phyloP scores from a whole-genome alignment of 2,888 invertebrate genomes.

The Sipha maydis region DNA sequence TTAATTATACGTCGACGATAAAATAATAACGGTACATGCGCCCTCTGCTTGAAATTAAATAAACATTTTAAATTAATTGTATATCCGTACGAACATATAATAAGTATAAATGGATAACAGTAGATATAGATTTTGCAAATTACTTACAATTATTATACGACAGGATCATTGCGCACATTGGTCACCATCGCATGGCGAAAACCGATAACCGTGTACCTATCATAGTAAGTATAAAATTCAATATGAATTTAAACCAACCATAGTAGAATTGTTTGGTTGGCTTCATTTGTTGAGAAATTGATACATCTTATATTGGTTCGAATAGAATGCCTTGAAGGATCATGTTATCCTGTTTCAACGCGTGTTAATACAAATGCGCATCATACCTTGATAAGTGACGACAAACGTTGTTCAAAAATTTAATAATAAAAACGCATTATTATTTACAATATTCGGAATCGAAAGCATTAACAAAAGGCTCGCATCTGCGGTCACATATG shows the following conservation, averaged over 20 bases:
- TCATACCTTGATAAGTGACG: not conserved
- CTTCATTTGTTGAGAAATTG: slow-evolving; percentile 28
- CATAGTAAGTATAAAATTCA: no score
- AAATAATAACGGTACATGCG: no score
- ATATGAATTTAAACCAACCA: no score
- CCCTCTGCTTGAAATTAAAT: no score
- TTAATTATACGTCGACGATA: no score
- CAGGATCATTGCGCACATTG: not conserved
- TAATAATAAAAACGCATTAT: not conserved
- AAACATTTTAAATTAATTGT: no score
- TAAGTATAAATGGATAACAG: not conserved
- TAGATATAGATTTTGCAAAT: not conserved
- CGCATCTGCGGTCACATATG: no score
- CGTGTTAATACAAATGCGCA: not conserved
- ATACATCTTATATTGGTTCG: slow-evolving; percentile 1
- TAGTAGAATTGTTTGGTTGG: not conserved
- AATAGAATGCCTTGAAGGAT: not conserved
- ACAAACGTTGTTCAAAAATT: not conserved
- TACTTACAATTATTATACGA: not conserved
- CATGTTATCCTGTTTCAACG: not conserved
- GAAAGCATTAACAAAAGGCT: not conserved
- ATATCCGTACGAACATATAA: not conserved
- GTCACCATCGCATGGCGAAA: not conserved
- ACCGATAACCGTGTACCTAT: not conserved
- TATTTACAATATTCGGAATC: not conserved